Evolutionary conservation across 2,888 invertebrate genomes (phyloP), one percentile per base, ranked within the genome.

Genomic region (Drosophila vallismaia): DNA sequence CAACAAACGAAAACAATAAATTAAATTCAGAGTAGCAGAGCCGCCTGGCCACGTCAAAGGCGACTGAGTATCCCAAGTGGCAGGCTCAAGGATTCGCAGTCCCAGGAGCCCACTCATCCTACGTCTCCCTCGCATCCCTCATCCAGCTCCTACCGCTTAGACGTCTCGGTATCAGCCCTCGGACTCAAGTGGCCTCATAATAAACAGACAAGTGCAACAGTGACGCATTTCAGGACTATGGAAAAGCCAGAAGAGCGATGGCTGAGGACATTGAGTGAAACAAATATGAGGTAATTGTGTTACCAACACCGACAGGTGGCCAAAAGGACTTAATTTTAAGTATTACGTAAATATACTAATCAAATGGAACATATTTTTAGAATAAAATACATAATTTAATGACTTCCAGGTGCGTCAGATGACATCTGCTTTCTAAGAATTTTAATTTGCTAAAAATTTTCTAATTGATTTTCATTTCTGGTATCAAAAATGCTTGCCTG

Each of bases 1-100:
- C 44, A 62, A 26, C 63, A 64, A 74, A 70, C 67, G 52, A 84
- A 82, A 80, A 86, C 86, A 82, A 82, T 84, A 84, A 87, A 84
- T 84, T 81, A 74, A 85, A 87, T 87, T 79, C 76, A 85, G 74
- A 76, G 64, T 14, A 64, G 51, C 66, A 46, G 36, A 44, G 51
- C 45, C 68, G 66, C 73, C 68, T 28, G 66, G 60, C 76, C 79
- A 70, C 74, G 86, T 83, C 83, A 83, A 81, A 86, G 69, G 63
- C 78, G 59, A 66, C 71, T 33, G 48, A 71, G 71, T 49, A 49
- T 52, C 55, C 56, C 56, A 49, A 71, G 71, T 62, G 64, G 56
- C 71, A 56, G 73, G 71, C 71, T 66, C 73, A 72, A 72, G 71
- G 64, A 64, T 63, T 62, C 59, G 59, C 52, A 44, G 42, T 59